phyloP scores from a whole-genome alignment of 2,888 invertebrate genomes.

The Nemotelus pantherinus region DNA sequence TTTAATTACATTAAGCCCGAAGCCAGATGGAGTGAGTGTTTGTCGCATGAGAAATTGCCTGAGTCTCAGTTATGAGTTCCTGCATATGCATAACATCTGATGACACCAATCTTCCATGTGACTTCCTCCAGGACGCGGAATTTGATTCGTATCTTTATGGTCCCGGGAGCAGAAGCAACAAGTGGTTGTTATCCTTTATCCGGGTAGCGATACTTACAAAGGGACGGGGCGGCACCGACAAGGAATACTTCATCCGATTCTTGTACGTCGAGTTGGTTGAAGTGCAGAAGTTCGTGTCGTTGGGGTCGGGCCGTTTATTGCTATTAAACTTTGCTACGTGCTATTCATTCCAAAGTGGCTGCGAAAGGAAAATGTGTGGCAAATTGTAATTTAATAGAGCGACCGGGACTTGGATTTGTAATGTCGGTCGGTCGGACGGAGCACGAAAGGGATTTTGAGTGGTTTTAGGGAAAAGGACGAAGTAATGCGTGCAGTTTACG shows the following conservation, averaged over 20 bases:
- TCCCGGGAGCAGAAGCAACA: constrained; percentile 30
- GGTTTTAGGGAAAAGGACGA: not conserved
- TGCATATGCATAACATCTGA: constrained; percentile 21
- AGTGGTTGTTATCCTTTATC: constrained; percentile 31
- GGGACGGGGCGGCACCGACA: not conserved
- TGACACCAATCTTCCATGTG: constrained; percentile 13
- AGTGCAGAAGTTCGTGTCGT: not conserved
- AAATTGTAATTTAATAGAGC: constrained; percentile 42
- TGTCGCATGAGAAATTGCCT: constrained; percentile 5
- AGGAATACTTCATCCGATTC: constrained; percentile 7
- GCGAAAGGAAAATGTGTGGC: constrained; percentile 42
- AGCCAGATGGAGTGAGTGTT: constrained; percentile 8
- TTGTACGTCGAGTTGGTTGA: constrained; percentile 17
- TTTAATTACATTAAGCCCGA: constrained; percentile 21
- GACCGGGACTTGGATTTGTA: constrained; percentile 30
- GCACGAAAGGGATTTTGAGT: constrained; percentile 7
- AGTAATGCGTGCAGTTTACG: not conserved
- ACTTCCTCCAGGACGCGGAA: not conserved
- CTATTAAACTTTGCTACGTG: constrained; percentile 43
- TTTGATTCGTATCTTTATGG: not conserved
- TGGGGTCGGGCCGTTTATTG: constrained; percentile 39
- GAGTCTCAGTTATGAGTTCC: not conserved
- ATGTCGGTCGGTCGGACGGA: not conserved
- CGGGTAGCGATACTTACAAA: constrained; percentile 5
- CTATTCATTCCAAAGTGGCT: constrained; percentile 28